Percentiles rank a stretch among this genome's conserved stretches.
Conservation (phyloP, 2,888 invertebrate genomes). For the Drosophila longiperda region DNA sequence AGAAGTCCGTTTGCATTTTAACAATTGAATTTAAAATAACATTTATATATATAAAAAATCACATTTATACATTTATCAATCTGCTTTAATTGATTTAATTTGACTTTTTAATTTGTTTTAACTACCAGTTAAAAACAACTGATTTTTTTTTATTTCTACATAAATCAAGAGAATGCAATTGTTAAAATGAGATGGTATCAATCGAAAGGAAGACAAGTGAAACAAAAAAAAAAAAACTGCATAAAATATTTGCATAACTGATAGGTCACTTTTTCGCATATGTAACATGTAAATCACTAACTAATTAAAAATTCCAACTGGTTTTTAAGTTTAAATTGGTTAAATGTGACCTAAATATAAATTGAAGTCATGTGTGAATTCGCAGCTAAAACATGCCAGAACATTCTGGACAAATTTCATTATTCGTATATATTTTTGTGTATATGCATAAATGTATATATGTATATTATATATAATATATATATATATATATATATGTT, state of each 20-base stretch:
- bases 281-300: not conserved
- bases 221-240: not conserved
- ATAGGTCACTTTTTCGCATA: not conserved
- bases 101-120: too few relatives aligned
- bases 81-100: too few relatives aligned
- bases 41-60: not conserved
- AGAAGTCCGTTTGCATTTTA: not conserved
- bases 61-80: too few relatives aligned
- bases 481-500: not conserved
- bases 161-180: not conserved
- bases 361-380: conserved; percentile 1
- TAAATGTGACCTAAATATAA: conserved; percentile 32
- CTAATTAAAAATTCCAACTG: not conserved
- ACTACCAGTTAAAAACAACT: too few relatives aligned
- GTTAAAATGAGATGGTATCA: not conserved
- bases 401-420: conserved; percentile 22
- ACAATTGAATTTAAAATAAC: not conserved
- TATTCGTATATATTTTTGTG: not conserved
- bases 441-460: not conserved
- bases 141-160: too few relatives aligned
- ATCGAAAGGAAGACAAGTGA: not conserved
- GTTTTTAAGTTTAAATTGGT: not conserved
- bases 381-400: conserved; percentile 13
- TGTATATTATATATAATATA: not conserved
- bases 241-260: not conserved